A percentile compares a stretch with the other conserved stretches of the same genome.
Evolutionary conservation across 2,113 vertebrate species (phyloP).

Genomic region (Ellobius talpinus): DNA sequence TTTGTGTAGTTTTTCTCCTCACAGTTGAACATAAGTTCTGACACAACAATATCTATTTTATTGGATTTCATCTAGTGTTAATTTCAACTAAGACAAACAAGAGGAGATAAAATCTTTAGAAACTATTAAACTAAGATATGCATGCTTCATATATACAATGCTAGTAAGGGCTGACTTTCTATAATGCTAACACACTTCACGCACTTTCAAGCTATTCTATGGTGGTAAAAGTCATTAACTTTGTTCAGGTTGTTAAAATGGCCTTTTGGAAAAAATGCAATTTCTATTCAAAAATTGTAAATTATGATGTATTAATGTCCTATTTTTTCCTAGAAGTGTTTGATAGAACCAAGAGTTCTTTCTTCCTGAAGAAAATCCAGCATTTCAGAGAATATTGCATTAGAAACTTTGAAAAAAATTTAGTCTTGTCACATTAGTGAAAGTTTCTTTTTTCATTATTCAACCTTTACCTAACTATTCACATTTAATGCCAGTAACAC

Average conservation of each 20-base stretch:
- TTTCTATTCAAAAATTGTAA: conserved; percentile 15
- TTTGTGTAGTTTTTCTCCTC: conserved; percentile 27
- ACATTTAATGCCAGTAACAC: conserved; percentile 37
- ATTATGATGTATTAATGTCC: neutral
- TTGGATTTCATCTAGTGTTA: conserved; percentile 10
- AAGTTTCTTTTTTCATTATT: conserved; percentile 27
- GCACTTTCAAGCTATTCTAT: neutral
- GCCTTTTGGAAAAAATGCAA: neutral
- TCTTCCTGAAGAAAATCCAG: neutral
- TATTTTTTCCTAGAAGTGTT: neutral
- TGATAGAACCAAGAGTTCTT: neutral
- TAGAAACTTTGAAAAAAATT: neutral
- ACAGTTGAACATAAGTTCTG: conserved; percentile 5
- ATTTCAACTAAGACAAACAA: conserved; percentile 15
- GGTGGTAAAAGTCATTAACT: conserved; percentile 3
- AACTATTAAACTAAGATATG: conserved; percentile 46
- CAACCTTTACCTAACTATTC: neutral
- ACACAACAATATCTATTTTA: neutral
- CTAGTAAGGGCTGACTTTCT: neutral
- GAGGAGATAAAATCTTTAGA: neutral
- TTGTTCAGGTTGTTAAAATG: conserved; percentile 38
- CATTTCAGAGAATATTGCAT: neutral
- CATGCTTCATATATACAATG: neutral
- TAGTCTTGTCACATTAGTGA: neutral
- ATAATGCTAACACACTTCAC: neutral